Conservation (phyloP, 1,140 invertebrate genomes). For the Drosophila gunungcola region DNA sequence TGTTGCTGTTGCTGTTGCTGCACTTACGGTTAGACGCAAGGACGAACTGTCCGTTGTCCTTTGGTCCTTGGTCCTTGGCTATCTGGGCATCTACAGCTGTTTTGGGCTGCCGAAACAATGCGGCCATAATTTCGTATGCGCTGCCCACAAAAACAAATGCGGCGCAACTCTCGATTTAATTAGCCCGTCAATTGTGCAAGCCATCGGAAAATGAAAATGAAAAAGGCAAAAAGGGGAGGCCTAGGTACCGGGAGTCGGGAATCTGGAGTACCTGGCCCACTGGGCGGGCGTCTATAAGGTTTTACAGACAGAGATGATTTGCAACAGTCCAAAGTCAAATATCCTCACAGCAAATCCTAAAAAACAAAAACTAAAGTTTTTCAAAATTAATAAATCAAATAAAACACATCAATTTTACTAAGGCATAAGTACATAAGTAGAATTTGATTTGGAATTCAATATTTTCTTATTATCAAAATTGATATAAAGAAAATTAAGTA, state of each 20-base stretch:
- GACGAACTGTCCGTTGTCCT: not conserved
- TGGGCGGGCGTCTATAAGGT: not conserved
- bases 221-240: slow-evolving; percentile 16
- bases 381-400: no score
- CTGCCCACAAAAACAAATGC: slow-evolving; percentile 43
- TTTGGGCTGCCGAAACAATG: slow-evolving; percentile 58
- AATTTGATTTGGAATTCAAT: no score
- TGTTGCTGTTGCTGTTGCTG: slow-evolving; percentile 12
- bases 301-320: not conserved
- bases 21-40: slow-evolving; percentile 52
- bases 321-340: not conserved
- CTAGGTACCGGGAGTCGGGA: not conserved
- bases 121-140: slow-evolving; percentile 61
- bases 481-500: no score
- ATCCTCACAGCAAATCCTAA: no score
- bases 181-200: slow-evolving; percentile 73
- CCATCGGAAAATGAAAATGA: slow-evolving; percentile 1
- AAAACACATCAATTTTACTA: no score
- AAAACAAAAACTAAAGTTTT: no score
- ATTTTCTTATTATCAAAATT: no score
- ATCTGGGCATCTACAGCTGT: slow-evolving; percentile 57
- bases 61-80: not conserved
- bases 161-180: slow-evolving; percentile 61
- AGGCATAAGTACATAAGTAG: no score
- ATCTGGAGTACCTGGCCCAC: slow-evolving; percentile 7